phyloP scores from a whole-genome alignment of 1,140 invertebrate genomes.

The Drosophila kanapiae region DNA sequence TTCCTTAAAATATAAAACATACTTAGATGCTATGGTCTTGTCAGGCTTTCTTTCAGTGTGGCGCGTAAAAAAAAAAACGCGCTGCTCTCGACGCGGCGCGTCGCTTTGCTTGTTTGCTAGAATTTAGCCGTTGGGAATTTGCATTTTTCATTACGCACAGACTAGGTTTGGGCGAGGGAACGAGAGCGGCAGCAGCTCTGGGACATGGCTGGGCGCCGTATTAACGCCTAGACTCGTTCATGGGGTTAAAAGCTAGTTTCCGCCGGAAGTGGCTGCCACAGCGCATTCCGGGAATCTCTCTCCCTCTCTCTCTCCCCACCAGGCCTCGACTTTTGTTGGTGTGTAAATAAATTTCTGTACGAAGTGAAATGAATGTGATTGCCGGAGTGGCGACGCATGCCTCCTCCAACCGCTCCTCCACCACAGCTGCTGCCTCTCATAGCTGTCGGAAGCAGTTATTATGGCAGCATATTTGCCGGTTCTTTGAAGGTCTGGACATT shows the following conservation, averaged over 20 bases:
- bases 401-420: constrained; percentile 24
- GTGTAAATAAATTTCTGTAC: constrained; percentile 81
- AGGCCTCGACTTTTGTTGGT: constrained; percentile 32
- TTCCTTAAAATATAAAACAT: too few relatives aligned
- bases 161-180: constrained; percentile 9
- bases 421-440: constrained; percentile 16
- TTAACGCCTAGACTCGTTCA: constrained; percentile 83
- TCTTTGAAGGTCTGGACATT: constrained; percentile 28
- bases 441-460: constrained; percentile 74
- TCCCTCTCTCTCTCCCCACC: not conserved
- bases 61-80: constrained; percentile 43
- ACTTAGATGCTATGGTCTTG: too few relatives aligned
- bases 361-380: constrained; percentile 83
- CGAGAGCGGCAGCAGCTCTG: constrained; percentile 22
- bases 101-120: constrained; percentile 81
- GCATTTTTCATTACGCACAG: constrained; percentile 81
- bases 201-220: constrained; percentile 61
- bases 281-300: constrained; percentile 52
- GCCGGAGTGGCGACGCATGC: constrained; percentile 52
- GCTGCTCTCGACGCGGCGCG: constrained; percentile 69
- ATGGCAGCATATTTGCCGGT: constrained; percentile 74
- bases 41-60: constrained; percentile 24
- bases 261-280: constrained; percentile 80
- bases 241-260: constrained; percentile 84
- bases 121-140: constrained; percentile 83